Evolutionary conservation across 2,113 vertebrate genomes (phyloP), one percentile per base, ranked within the genome.

Genomic region (Larimichthys polyactis): DNA sequence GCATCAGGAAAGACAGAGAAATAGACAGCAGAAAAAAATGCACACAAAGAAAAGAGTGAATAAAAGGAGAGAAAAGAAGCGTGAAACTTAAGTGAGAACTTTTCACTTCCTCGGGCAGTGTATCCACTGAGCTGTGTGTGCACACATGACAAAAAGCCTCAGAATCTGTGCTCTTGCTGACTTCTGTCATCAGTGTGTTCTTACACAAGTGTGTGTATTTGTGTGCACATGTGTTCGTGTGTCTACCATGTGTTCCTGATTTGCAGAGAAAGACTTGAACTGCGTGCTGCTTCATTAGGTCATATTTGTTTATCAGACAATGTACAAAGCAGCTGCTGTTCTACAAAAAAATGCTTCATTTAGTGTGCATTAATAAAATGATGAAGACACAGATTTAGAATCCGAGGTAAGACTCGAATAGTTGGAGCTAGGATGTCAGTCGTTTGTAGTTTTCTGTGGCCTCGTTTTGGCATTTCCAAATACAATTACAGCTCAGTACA

Each of bases 191-290:
- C 74, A 46, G 63, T 16, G 70, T 63, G 74, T 36, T 75, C 63
- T 55, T n/a, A 62, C 67, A 74, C 40, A 55, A 51, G 29, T 11
- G 36, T 44, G 32, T 43, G 60, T 58, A 49, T 52, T n/a, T 36
- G 58, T 55, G 66, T 66, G 62, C 48, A 69, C n/a, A 29, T 63
- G 68, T 60, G 70, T 74, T 57, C 6, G 54, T 79, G 68, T 77
- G 88, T 87, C 79, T 60, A 66, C 86, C 93, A 93, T 91, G 91
- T 94, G 94, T 86, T 93, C 88, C 85, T 93, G 72, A 95, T 95
- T 94, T 92, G 87, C 78, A 84, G 82, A 84, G 78, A 92, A 89
- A 91, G 88, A 92, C 87, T 91, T 75, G 63, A 92, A 88, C 78
- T 88, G 68, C 86, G 90, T 68, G 73, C 81, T 75, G 89, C 83